Evolutionary conservation across 2,113 vertebrate species (phyloP), one percentile per base, ranked within the genome.

Genomic region (Lethenteron reissneri): DNA sequence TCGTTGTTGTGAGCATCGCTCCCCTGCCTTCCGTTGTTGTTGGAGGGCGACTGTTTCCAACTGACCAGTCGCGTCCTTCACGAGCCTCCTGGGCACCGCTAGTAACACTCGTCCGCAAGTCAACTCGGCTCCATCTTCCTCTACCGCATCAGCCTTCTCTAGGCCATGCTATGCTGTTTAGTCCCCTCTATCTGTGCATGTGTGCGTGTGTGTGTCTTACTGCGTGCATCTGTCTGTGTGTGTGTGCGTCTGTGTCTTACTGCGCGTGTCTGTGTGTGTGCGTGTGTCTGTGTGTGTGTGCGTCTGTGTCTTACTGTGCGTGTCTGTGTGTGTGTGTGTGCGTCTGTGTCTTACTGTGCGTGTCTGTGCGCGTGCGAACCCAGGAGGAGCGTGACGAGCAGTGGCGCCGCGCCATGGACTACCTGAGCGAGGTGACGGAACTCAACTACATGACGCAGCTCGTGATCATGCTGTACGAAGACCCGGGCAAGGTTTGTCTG

Each of bases 381-480:
- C 76, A 90, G 88, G 86, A 87, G 71, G 81, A 84, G 71, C 88
- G 86, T 79, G 88, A 90, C 77, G 88, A 90, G 57, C 87, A 90
- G 69, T 90, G 87, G 88, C 88, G 85, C 78, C 81, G 87, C 77
- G 87, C 88, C 72, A 89, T 90, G 87, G 87, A 89, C 77, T 90
- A 90, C 75, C 82, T 90, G 58, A 89, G 85, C 75, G 80, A 88
- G 76, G 86, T 89, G 74, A 90, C 80, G 77, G 88, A 90, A 74
- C 86, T 90, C 71, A 90, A 89, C 81, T 90, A 90, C 77, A 90
- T 90, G 88, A 90, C 88, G 10, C 88, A 90, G 79, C 89, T 90
- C 78, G 87, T 90, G 58, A 89, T 90, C 76, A 90, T 90, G 88
- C 83, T 90, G 12, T 90, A 90, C 76, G 88, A n/a, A 72, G 88